Evolutionary conservation across 2,113 vertebrate genomes (phyloP).

Genomic region (Callorhinus ursinus): DNA sequence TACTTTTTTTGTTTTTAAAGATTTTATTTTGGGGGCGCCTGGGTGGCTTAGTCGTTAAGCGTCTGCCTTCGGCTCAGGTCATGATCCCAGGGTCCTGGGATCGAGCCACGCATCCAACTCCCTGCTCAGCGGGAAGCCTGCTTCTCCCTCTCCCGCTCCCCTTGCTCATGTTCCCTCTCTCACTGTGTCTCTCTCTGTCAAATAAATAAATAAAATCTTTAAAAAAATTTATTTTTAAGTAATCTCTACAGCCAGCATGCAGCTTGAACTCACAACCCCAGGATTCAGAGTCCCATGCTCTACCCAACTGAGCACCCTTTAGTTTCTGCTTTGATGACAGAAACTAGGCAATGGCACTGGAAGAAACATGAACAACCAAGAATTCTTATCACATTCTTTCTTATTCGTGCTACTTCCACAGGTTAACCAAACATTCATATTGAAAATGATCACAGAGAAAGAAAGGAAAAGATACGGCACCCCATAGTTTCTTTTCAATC

Average conservation of each 20-base stretch:
- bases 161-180: no score
- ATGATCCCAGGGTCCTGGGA: no score
- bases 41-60: no score
- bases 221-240: neutral
- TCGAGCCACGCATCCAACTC: no score
- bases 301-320: neutral
- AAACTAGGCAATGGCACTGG: neutral
- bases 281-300: neutral
- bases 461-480: neutral
- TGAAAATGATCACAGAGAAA: slow-evolving; percentile 14
- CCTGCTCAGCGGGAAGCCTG: no score
- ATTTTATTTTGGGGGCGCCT: neutral
- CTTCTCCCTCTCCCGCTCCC: no score
- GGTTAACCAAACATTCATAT: neutral
- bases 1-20: neutral
- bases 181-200: no score
- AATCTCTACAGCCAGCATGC: neutral
- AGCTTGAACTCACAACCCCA: neutral
- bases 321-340: neutral
- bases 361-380: neutral
- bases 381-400: neutral
- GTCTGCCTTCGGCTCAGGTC: no score
- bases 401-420: neutral
- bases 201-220: no score
- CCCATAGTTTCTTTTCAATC: neutral